phyloP scores from a whole-genome alignment of 2,797 vertebrate genomes.

The Champsocephalus gunnari region DNA sequence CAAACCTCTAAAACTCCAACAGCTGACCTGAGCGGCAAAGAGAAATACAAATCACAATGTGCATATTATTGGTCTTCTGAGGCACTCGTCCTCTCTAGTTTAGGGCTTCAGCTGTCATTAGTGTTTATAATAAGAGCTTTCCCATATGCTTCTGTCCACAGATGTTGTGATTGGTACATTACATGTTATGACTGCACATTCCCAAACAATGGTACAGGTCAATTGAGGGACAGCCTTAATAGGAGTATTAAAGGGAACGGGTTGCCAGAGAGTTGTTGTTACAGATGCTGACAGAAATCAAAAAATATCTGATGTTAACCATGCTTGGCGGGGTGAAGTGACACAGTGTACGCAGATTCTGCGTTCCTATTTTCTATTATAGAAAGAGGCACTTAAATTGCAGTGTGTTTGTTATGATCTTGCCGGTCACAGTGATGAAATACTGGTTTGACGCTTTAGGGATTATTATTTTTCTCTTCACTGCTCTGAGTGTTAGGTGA shows the following conservation, averaged over 20 bases:
- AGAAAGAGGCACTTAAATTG: not conserved
- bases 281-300: conserved; percentile 60
- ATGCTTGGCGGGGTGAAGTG: conserved; percentile 46
- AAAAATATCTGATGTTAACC: conserved; percentile 56
- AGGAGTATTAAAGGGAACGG: conserved; percentile 42
- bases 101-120: conserved; percentile 73
- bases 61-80: conserved; percentile 73
- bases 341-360: conserved; percentile 8
- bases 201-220: conserved; percentile 72
- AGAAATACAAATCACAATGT: conserved; percentile 77
- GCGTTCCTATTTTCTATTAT: conserved; percentile 14
- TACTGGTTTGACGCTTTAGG: not conserved
- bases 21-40: conserved; percentile 70
- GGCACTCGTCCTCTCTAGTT: conserved; percentile 64
- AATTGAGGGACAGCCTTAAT: conserved; percentile 64
- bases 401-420: not conserved
- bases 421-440: not conserved
- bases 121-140: conserved; percentile 72
- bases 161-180: conserved; percentile 80
- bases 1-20: conserved; percentile 73
- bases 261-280: conserved; percentile 36
- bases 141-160: conserved; percentile 81
- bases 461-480: not conserved
- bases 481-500: not conserved
- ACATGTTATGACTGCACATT: conserved; percentile 81